These are phyloP conservation scores for Danio aesculapii DNA, from an alignment of 2,797 vertebrate species.

Conservation along the genomic window DNA sequence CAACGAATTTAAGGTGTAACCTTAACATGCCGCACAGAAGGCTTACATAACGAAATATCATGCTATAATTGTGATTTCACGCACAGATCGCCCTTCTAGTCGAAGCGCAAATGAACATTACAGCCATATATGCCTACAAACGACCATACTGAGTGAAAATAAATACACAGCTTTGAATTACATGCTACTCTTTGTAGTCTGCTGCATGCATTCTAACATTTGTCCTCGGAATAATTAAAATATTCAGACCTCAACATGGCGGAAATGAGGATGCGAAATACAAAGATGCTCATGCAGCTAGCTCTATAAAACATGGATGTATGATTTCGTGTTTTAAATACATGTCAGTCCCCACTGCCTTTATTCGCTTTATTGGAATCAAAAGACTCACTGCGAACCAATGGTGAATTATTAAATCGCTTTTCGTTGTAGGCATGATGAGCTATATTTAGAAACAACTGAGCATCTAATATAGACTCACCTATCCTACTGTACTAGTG, in stretches of 20 bases:
- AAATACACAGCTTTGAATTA: not conserved
- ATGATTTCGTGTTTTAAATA: not conserved
- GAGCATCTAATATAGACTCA: slow-evolving; percentile 46
- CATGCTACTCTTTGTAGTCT: too few relatives aligned
- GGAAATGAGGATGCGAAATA: slow-evolving; percentile 16
- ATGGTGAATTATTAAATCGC: not conserved
- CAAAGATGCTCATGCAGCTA: slow-evolving; percentile 2
- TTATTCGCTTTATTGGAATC: not conserved
- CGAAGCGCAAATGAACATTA: not conserved
- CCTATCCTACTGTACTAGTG: slow-evolving; percentile 46
- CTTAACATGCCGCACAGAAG: slow-evolving; percentile 11
- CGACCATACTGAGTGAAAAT: not conserved
- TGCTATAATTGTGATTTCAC: slow-evolving; percentile 28
- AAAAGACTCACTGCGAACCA: not conserved
- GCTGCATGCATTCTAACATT: not conserved
- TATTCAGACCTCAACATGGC: slow-evolving; percentile 42
- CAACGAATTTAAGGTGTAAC: not conserved
- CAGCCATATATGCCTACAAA: not conserved
- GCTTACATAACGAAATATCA: slow-evolving; percentile 39
- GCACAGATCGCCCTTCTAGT: not conserved
- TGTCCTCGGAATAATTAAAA: not conserved
- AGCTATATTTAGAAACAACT: slow-evolving; percentile 43
- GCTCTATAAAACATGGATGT: not conserved
- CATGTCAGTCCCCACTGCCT: not conserved
- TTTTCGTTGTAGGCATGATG: not conserved